Evolutionary conservation across 1,140 invertebrate species (phyloP).

Genomic region (Drosophila azteca): DNA sequence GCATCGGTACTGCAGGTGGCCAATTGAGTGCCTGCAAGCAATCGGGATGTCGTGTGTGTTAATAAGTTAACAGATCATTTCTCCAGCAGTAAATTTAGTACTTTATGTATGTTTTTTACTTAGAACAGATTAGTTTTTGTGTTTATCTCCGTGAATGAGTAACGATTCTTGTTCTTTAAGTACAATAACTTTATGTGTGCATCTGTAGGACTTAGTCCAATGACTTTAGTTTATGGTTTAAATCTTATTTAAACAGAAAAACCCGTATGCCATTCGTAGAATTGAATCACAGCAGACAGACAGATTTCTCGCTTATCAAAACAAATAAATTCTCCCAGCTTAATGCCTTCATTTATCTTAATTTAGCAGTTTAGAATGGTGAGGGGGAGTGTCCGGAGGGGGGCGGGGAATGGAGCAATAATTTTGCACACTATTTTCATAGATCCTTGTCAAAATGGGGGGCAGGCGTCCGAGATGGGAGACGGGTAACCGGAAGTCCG

Average conservation of each 20-base stretch:
- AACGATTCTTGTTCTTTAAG: too few species aligned
- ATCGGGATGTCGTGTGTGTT: too few species aligned
- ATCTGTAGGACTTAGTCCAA: too few species aligned
- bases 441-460: conserved; percentile 48
- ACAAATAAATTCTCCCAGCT: conserved; percentile 66
- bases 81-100: too few species aligned
- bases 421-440: conserved; percentile 72
- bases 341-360: conserved; percentile 71
- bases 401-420: conserved; percentile 20
- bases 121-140: too few species aligned
- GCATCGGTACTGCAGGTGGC: too few species aligned
- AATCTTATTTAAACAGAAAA: conserved; percentile 24
- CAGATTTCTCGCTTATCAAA: conserved; percentile 47
- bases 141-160: too few species aligned
- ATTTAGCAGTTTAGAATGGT: conserved; percentile 54
- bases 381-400: background rate
- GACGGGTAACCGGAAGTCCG: conserved; percentile 37
- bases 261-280: background rate
- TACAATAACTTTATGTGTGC: too few species aligned
- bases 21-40: too few species aligned
- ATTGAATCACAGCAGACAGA: conserved; percentile 19
- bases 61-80: too few species aligned
- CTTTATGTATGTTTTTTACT: too few species aligned
- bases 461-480: conserved; percentile 23
- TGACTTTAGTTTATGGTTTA: background rate